Evolutionary conservation across 2,113 vertebrate species (phyloP).

Genomic region (Tragelaphus strepsiceros): DNA sequence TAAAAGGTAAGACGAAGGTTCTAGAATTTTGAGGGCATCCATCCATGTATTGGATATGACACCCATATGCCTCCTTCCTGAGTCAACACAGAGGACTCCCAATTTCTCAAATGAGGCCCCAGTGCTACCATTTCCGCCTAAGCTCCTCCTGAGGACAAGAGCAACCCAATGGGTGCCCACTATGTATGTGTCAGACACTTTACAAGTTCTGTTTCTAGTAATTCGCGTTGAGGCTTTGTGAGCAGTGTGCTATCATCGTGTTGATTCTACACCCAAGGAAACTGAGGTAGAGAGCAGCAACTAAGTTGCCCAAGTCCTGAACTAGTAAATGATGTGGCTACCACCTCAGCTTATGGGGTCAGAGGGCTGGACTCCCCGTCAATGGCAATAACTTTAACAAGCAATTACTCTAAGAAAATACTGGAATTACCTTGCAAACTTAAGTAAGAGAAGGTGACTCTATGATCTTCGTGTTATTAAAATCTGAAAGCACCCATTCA

Average conservation of each 20-base stretch:
- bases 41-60: not conserved
- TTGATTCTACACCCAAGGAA: not conserved
- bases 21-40: not conserved
- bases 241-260: rapidly evolving
- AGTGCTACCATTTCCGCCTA: not conserved
- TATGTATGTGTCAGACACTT: not conserved
- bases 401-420: not conserved
- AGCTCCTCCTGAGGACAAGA: not conserved
- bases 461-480: not conserved
- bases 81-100: not conserved
- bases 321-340: not conserved
- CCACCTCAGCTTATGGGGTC: not conserved
- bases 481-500: not conserved
- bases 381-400: not conserved
- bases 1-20: slow-evolving; percentile 51
- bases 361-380: not conserved
- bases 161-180: not conserved
- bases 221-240: not conserved
- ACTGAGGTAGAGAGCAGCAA: not conserved
- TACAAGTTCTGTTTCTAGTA: not conserved
- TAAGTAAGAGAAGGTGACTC: not conserved
- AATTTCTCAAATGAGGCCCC: not conserved
- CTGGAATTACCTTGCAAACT: not conserved
- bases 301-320: not conserved
- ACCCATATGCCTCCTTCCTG: not conserved